These are phyloP conservation scores for Flabesymbios commensalis DNA, from an alignment of 2,888 invertebrate species.

Conservation along the genomic window DNA sequence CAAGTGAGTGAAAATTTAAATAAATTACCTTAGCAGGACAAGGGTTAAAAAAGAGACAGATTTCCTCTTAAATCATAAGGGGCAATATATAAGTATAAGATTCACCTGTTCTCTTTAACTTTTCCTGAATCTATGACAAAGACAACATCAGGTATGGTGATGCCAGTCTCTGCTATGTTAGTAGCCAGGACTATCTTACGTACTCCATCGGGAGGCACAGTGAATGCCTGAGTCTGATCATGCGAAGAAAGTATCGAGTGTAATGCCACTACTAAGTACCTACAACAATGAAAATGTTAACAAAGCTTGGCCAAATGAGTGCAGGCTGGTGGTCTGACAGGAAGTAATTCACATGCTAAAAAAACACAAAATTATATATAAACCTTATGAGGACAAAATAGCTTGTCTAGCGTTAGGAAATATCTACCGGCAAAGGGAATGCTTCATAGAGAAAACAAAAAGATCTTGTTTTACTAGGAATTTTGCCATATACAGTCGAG, in stretches of 20 bases:
- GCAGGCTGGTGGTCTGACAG: not conserved
- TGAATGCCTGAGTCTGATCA: conserved; percentile 52
- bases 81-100: no score
- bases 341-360: not conserved
- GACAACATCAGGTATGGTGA: conserved; percentile 59
- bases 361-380: no score
- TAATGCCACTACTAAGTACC: conserved; percentile 50
- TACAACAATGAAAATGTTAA: no score
- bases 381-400: no score
- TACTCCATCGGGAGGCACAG: conserved; percentile 44
- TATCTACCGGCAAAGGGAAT: not conserved
- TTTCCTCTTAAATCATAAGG: no score
- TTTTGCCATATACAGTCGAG: no score
- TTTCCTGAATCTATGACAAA: conserved; percentile 58
- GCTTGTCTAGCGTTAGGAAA: no score
- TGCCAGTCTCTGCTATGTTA: conserved; percentile 59
- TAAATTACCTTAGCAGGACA: no score
- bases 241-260: conserved; percentile 56
- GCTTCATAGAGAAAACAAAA: no score
- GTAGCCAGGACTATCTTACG: conserved; percentile 58
- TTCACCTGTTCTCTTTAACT: conserved; percentile 57
- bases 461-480: no score
- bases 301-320: not conserved
- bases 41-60: no score
- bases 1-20: no score